A percentile compares a stretch with the other conserved stretches of the same genome.
Evolutionary conservation across 2,113 vertebrate genomes (phyloP).

Genomic region (Microcebus ravelobensis): DNA sequence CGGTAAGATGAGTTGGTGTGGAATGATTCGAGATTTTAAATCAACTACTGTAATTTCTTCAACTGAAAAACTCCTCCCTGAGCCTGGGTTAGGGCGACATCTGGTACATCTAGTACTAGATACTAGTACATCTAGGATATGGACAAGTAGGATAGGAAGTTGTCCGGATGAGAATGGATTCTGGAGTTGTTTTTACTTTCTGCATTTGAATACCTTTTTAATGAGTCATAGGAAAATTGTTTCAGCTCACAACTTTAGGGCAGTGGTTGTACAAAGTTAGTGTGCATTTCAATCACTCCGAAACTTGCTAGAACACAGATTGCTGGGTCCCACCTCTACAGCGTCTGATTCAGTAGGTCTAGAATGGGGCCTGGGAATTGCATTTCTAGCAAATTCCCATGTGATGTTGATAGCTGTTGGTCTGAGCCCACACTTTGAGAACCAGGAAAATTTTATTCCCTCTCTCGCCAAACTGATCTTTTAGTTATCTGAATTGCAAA

Average conservation of each 20-base stretch:
- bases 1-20: background rate
- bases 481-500: slow-evolving; percentile 14
- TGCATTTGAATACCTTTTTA: background rate
- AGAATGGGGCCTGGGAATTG: accelerated
- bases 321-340: background rate
- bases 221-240: background rate
- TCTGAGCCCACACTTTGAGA: background rate
- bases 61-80: background rate
- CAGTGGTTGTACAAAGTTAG: background rate
- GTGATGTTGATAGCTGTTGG: background rate
- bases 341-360: background rate
- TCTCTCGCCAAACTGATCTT: background rate
- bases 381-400: background rate
- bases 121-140: background rate
- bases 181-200: background rate
- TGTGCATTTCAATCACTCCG: background rate
- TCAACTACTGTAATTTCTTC: background rate
- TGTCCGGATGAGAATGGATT: background rate
- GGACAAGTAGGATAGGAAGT: background rate
- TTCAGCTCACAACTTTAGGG: background rate
- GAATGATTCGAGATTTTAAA: background rate
- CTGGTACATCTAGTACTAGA: too few relatives aligned
- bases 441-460: background rate
- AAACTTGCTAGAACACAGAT: background rate
- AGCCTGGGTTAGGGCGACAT: background rate